Evolutionary conservation across 2,797 vertebrate species (phyloP).

Genomic region (Catamblyrhynchus diadema): DNA sequence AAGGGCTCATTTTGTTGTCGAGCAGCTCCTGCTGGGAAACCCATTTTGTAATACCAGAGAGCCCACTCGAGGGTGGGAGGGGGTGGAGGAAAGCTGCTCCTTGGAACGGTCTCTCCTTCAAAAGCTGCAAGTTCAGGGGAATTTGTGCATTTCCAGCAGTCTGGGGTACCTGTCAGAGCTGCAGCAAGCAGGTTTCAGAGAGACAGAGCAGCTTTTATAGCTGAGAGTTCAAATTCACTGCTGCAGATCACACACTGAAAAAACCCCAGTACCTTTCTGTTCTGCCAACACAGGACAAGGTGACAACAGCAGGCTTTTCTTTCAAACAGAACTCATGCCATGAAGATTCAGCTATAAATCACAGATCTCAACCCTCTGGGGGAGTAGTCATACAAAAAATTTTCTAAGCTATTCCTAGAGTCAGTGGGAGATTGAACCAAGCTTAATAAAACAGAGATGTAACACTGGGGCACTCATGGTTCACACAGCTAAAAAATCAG

Average conservation of each 20-base stretch:
- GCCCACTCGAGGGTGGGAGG: slow-evolving; percentile 64
- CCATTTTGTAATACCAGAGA: slow-evolving; percentile 79
- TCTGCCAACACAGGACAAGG: neutral
- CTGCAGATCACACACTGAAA: neutral
- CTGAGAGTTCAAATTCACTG: neutral
- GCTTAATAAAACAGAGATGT: neutral
- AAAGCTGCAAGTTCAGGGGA: slow-evolving; percentile 58
- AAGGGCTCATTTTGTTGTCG: slow-evolving; percentile 43
- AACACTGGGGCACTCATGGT: rapidly evolving
- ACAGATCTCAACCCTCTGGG: neutral
- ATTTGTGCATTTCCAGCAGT: neutral
- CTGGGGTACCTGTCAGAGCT: neutral
- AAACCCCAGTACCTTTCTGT: neutral
- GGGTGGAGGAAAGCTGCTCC: slow-evolving; percentile 16
- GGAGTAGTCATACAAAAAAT: neutral
- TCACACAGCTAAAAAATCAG: neutral
- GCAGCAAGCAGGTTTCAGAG: neutral
- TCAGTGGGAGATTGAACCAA: neutral
- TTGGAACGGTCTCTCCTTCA: slow-evolving; percentile 21
- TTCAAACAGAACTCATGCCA: neutral
- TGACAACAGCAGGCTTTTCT: neutral
- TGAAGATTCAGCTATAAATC: neutral
- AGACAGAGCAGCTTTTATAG: neutral
- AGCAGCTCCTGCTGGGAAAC: slow-evolving; percentile 76
- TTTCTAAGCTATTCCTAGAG: neutral